Evolutionary conservation across 2,888 invertebrate species (phyloP).

Genomic region (Pedicia rivosa): DNA sequence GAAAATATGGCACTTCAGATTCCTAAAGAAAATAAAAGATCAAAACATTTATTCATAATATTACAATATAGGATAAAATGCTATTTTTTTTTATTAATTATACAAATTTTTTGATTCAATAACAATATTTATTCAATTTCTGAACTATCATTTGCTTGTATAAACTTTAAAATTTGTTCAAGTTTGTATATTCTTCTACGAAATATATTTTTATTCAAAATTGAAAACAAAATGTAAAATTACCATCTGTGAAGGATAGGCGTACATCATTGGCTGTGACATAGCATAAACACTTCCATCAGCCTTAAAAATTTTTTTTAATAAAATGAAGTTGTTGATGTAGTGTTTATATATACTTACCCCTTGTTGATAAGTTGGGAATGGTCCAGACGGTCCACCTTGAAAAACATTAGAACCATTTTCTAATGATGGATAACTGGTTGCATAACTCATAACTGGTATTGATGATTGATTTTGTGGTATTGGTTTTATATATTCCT

Average conservation of each 20-base stretch:
- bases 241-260: slow-evolving; percentile 26
- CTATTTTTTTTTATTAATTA: no score
- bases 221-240: background rate
- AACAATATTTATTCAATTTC: no score
- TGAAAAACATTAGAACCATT: slow-evolving; percentile 28
- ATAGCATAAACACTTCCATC: slow-evolving; percentile 31
- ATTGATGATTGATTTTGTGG: slow-evolving; percentile 12
- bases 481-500: slow-evolving; percentile 1
- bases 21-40: no score
- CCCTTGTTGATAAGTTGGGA: slow-evolving; percentile 31
- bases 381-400: slow-evolving; percentile 23
- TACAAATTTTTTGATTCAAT: no score
- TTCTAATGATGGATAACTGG: slow-evolving; percentile 25
- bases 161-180: no score
- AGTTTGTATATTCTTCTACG: no score
- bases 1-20: slow-evolving; percentile 27
- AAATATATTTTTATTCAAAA: background rate
- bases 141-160: no score
- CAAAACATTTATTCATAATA: no score
- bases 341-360: slow-evolving; percentile 16
- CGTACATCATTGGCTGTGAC: slow-evolving; percentile 30
- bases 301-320: slow-evolving; percentile 19
- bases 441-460: slow-evolving; percentile 20
- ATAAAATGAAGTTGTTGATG: background rate
- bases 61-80: no score